These are phyloP conservation scores for Carcina quercana DNA, from an alignment of 2,888 invertebrate genomes.

Conservation along the genomic window DNA sequence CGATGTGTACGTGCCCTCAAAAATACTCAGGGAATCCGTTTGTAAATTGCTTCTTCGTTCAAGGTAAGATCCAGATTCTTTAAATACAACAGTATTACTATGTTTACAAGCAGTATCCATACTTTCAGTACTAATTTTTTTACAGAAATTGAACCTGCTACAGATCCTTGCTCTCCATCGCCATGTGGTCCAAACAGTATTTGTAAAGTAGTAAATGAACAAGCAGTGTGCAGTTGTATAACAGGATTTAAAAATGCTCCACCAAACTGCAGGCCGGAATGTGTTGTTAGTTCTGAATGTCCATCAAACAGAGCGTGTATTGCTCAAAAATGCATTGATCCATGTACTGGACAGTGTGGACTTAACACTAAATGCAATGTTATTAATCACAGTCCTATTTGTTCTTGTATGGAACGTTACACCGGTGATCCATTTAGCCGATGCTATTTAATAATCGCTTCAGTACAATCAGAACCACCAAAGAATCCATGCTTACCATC, in stretches of 20 bases:
- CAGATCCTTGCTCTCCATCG: conserved; percentile 81
- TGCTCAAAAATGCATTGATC: conserved; percentile 80
- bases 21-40: conserved; percentile 80
- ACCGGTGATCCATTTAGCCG: conserved; percentile 80
- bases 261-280: conserved; percentile 83
- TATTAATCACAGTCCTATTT: conserved; percentile 82
- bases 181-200: conserved; percentile 90
- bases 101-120: background rate
- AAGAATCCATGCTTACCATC: conserved; percentile 76
- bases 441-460: conserved; percentile 54
- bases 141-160: conserved; percentile 43
- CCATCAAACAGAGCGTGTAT: conserved; percentile 78
- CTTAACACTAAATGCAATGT: conserved; percentile 82
- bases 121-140: conserved; percentile 1
- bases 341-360: conserved; percentile 83
- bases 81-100: background rate
- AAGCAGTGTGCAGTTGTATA: conserved; percentile 82
- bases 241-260: conserved; percentile 78
- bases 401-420: conserved; percentile 75
- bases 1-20: conserved; percentile 78
- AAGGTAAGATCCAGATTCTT: conserved; percentile 32
- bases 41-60: conserved; percentile 43
- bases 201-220: conserved; percentile 81
- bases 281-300: conserved; percentile 83
- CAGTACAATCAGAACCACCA: conserved; percentile 31